These are phyloP conservation scores for Grantiella picta DNA, from an alignment of 2,113 vertebrate genomes.

Conservation along the genomic window DNA sequence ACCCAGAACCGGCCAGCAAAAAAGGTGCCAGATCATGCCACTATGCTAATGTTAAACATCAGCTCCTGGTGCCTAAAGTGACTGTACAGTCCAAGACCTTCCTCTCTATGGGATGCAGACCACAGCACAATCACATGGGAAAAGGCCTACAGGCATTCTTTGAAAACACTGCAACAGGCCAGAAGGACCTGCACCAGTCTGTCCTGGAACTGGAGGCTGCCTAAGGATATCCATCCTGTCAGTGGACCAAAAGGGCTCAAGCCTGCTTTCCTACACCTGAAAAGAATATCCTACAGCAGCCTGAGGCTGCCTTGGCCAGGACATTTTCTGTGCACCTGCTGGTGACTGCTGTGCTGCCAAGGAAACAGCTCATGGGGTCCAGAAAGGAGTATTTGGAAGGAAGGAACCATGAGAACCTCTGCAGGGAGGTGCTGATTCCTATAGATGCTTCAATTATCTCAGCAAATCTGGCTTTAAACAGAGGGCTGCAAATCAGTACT, in stretches of 20 bases:
- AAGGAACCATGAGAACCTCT: not conserved
- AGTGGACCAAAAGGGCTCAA: not conserved
- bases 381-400: not conserved
- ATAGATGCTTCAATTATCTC: not conserved
- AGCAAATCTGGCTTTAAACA: not conserved
- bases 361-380: fast-evolving
- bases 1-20: not conserved
- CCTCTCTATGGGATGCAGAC: not conserved
- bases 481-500: not conserved
- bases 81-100: not conserved
- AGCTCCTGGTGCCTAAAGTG: not conserved
- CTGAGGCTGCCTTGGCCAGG: not conserved
- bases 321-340: not conserved
- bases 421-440: not conserved
- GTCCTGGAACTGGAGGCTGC: not conserved
- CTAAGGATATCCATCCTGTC: not conserved
- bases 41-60: not conserved
- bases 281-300: not conserved
- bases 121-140: not conserved
- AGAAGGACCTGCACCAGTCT: not conserved
- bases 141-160: not conserved
- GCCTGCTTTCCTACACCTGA: not conserved
- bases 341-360: fast-evolving
- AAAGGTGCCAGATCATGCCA: not conserved
- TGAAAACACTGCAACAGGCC: not conserved